Base-by-base conservation (phyloP, 2,113 vertebrate species). In the Motacilla tschutschensis region DNA sequence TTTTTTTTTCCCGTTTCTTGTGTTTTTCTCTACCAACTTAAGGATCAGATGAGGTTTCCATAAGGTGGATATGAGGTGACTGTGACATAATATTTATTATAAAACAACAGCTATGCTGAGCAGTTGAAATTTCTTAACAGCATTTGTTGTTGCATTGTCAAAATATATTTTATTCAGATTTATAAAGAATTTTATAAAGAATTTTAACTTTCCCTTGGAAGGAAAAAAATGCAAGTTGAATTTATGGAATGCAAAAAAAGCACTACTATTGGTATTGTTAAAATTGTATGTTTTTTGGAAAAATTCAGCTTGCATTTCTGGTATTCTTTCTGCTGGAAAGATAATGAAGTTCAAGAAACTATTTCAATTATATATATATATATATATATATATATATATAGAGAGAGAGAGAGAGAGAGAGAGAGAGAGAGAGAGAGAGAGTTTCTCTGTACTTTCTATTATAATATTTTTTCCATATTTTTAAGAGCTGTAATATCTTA, bases 171-270 rank as follows among this genome's bases (percentile, higher is more conserved):
- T 55, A 53, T 83, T 38, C 46, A 70, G 70, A 25, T 90, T 93
- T 87, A 17, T 76, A 71, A 92, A 86, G 40, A 83, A 75, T 82
- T 90, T 93, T 87, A 17, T 76, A 71, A 92, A 86, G 40, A 83
- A 75, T 82, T 63, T 26, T 57, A 89, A 58, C 48, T 93, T 79
- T 84, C 44, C 16, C 13, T 54, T 65, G 55, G n/a, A 84, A 87
- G 79, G 57, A 89, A 85, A 76, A 31, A 19, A 62, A 67, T 65
- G 41, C 55, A 72, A 66, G 7, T 38, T 79, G 71, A 10, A 11
- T 54, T 89, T 83, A 29, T 91, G 48, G 66, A 87, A 93, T 74
- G 53, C 41, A 93, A 95, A 86, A 46, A 71, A 28, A 85, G 29
- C 41, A 28, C n/a, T 78, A 16, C 38, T 82, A 44, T 82, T 88